Conservation (phyloP, 2,888 invertebrate genomes). For the Serrognathus titanus region DNA sequence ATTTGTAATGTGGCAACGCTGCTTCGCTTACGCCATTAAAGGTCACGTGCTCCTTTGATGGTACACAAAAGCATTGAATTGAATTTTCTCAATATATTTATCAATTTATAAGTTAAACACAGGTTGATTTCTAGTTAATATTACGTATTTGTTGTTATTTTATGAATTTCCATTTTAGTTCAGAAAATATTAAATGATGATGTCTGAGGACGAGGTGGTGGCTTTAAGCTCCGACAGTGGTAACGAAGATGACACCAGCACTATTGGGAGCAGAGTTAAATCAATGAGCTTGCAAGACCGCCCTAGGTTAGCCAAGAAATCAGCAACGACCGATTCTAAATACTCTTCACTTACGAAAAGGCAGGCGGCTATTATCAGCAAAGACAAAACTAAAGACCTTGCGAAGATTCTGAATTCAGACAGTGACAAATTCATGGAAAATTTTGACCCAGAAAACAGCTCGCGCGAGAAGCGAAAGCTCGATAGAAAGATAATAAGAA, state of each 20-base stretch:
- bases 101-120: too few species aligned
- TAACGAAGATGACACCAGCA: neutral
- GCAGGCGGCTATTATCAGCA: constrained; percentile 24
- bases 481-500: constrained; percentile 54
- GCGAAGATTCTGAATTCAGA: constrained; percentile 13
- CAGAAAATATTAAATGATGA: too few species aligned
- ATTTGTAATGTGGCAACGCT: too few species aligned
- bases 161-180: too few species aligned
- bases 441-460: constrained; percentile 78
- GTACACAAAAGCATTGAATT: too few species aligned
- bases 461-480: constrained; percentile 74
- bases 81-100: too few species aligned
- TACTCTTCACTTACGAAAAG: constrained; percentile 17
- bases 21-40: too few species aligned
- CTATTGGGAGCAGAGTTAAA: constrained; percentile 3
- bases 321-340: constrained; percentile 11
- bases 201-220: too few species aligned
- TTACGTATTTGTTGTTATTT: too few species aligned
- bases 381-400: constrained; percentile 14
- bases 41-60: too few species aligned
- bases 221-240: too few species aligned
- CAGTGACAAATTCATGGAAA: constrained; percentile 48
- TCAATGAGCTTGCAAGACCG: constrained; percentile 9
- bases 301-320: constrained; percentile 25
- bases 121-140: too few species aligned